A percentile compares a stretch with the other conserved stretches of the same genome.
Conservation (phyloP, 2,888 invertebrate species). For the Eupithecia pulchellata region DNA sequence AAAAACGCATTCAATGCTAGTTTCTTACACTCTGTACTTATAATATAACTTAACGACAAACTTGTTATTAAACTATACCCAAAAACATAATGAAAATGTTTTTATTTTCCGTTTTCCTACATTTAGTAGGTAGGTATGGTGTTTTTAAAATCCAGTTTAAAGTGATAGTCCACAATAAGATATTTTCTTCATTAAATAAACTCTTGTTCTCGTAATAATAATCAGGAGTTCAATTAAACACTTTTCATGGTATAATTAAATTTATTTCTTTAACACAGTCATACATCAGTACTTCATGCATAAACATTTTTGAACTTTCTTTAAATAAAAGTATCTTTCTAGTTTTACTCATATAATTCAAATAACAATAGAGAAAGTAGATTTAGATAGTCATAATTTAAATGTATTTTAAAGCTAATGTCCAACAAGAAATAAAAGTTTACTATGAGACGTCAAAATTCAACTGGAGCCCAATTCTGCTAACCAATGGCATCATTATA, state of each 20-base stretch:
- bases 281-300: constrained; percentile 28
- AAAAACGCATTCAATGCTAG: no score
- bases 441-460: not conserved
- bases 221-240: constrained; percentile 7
- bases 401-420: not conserved
- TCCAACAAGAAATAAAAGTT: not conserved
- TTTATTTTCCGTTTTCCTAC: no score
- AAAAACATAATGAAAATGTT: no score
- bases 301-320: constrained; percentile 13
- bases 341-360: constrained; percentile 1
- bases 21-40: no score
- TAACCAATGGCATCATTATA: not conserved
- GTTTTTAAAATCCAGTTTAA: not conserved
- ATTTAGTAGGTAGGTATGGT: no score
- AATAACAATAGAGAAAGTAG: constrained; percentile 6
- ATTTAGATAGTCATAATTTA: not conserved
- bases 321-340: constrained; percentile 7
- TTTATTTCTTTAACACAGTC: constrained; percentile 31
- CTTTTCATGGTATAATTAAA: constrained; percentile 15
- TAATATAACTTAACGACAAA: no score
- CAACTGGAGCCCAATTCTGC: not conserved
- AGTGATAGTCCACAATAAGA: not conserved
- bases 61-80: no score
- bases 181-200: no score
- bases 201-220: no score